A percentile compares a stretch with the other conserved stretches of the same genome.
Evolutionary conservation across 2,888 invertebrate genomes (phyloP).

Genomic region (Ethmia dodecea): DNA sequence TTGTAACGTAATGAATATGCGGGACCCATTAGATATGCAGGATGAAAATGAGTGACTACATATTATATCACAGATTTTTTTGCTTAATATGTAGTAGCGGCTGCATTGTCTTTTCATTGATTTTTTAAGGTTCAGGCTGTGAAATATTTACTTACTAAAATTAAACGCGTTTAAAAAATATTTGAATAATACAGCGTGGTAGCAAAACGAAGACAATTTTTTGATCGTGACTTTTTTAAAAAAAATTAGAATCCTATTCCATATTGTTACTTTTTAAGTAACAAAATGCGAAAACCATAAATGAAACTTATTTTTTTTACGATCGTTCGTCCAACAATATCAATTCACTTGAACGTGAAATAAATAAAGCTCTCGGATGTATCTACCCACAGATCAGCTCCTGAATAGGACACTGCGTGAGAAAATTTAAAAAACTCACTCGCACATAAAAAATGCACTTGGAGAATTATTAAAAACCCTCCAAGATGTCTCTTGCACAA

Average conservation of each 20-base stretch:
- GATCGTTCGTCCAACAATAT: too few species aligned
- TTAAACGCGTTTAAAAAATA: too few species aligned
- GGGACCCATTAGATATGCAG: constrained; percentile 60
- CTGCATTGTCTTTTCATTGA: constrained; percentile 21
- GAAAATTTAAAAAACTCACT: constrained; percentile 71
- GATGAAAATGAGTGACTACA: constrained; percentile 58
- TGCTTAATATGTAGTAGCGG: constrained; percentile 13
- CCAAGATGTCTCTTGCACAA: constrained; percentile 67
- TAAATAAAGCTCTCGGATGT: constrained; percentile 60
- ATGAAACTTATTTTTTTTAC: too few species aligned
- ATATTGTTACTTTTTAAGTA: too few species aligned
- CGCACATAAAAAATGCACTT: constrained; percentile 68
- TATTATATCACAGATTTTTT: constrained; percentile 53
- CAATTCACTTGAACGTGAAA: constrained; percentile 52
- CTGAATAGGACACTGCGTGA: constrained; percentile 68
- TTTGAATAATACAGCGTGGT: too few species aligned
- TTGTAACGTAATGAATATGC: constrained; percentile 70
- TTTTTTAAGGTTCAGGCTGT: too few species aligned
- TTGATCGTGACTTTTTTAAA: too few species aligned
- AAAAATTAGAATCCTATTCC: too few species aligned
- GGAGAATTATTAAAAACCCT: constrained; percentile 66
- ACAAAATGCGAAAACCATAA: too few species aligned
- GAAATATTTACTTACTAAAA: too few species aligned
- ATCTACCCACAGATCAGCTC: constrained; percentile 74
- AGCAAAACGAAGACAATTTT: too few species aligned